Evolutionary conservation across 2,888 invertebrate genomes (phyloP).

Genomic region (Hyposoter dolosus): DNA sequence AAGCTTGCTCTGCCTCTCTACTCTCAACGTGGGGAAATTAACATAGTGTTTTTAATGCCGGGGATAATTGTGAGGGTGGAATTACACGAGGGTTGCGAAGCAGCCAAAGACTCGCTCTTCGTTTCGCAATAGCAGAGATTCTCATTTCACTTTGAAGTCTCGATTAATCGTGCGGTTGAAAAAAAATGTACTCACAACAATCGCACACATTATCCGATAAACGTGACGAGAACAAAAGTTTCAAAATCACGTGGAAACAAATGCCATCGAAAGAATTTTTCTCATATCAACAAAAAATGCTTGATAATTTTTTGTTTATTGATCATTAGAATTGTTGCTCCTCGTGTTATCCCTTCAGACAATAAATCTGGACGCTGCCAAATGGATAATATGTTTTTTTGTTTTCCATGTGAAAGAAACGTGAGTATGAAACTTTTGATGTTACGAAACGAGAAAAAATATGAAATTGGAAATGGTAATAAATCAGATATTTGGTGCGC

Average conservation of each 20-base stretch:
- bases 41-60: conserved; percentile 84
- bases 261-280: background rate
- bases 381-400: background rate
- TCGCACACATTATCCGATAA: background rate
- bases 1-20: conserved; percentile 33
- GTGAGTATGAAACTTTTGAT: background rate
- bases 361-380: background rate
- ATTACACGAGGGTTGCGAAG: conserved; percentile 82
- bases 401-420: background rate
- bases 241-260: background rate
- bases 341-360: background rate
- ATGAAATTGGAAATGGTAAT: background rate
- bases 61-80: conserved; percentile 85
- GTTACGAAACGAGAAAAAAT: background rate
- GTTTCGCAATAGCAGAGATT: conserved; percentile 71
- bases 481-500: conserved; percentile 3
- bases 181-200: background rate
- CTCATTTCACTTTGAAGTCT: conserved; percentile 59
- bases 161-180: background rate
- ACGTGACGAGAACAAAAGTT: background rate
- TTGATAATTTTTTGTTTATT: background rate
- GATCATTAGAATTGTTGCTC: background rate
- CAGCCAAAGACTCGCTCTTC: conserved; percentile 76
- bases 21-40: conserved; percentile 80
- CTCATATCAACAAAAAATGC: too few species aligned